Conservation (phyloP, 2,888 invertebrate species). For the Campaea margaritaria region DNA sequence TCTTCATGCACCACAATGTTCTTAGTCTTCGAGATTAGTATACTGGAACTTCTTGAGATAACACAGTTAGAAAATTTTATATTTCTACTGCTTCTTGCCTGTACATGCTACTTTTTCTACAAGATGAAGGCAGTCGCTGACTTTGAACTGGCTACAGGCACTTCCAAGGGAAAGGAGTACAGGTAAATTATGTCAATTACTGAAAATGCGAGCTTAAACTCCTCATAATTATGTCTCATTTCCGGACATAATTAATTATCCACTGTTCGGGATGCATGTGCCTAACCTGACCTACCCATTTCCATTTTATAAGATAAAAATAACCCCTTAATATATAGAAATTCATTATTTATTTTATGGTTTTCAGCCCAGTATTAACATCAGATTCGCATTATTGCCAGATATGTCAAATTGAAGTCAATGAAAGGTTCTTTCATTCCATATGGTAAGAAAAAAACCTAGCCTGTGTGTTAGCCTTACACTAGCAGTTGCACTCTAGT, state of each 20-base stretch:
- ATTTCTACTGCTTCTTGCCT: conserved; percentile 64
- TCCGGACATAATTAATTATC: too few species aligned
- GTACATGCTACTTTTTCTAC: conserved; percentile 74
- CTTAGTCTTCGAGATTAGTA: conserved; percentile 88
- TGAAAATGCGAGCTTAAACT: background rate
- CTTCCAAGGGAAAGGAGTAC: conserved; percentile 77
- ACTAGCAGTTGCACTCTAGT: too few species aligned
- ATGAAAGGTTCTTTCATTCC: conserved; percentile 92
- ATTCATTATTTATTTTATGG: conserved; percentile 1
- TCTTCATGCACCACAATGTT: conserved; percentile 88
- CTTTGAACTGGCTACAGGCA: conserved; percentile 72
- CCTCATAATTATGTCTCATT: too few species aligned
- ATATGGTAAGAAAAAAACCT: conserved; percentile 87
- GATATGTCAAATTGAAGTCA: conserved; percentile 92
- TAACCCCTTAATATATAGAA: background rate
- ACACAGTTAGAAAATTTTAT: conserved; percentile 76
- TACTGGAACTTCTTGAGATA: conserved; percentile 90
- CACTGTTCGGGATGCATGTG: too few species aligned
- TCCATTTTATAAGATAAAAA: background rate
- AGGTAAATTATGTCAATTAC: conserved; percentile 57
- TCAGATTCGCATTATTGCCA: conserved; percentile 92
- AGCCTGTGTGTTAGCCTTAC: too few species aligned
- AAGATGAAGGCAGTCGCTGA: conserved; percentile 77
- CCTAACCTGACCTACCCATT: too few species aligned
- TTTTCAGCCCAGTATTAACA: conserved; percentile 81